Evolutionary conservation across 2,888 invertebrate genomes (phyloP).

Genomic region (Ganaspis brasiliensis): DNA sequence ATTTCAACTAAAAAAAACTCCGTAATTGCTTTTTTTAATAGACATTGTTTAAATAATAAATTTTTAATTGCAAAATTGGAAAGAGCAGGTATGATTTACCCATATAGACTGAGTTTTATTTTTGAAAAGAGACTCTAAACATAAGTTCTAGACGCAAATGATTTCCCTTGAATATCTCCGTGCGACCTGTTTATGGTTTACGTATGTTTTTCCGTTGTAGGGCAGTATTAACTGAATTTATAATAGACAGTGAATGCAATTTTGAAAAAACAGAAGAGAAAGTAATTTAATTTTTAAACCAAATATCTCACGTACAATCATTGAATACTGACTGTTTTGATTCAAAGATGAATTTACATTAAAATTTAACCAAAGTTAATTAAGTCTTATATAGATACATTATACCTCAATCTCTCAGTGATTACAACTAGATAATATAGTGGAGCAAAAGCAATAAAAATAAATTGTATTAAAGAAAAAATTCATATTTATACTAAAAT

Average conservation of each 20-base stretch:
- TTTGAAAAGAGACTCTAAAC: too few species aligned
- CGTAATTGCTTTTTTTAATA: too few species aligned
- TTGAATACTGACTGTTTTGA: not conserved
- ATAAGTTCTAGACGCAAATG: too few species aligned
- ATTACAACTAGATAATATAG: not conserved
- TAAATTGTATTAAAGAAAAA: not conserved
- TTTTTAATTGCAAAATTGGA: too few species aligned
- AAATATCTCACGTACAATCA: not conserved
- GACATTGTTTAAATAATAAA: too few species aligned
- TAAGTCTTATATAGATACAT: not conserved
- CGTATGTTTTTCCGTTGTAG: too few species aligned
- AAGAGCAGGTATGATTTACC: too few species aligned
- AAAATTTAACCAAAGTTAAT: not conserved
- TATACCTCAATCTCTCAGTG: conserved; percentile 12
- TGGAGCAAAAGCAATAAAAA: conserved; percentile 1
- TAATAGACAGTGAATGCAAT: not conserved
- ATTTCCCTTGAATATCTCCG: too few species aligned
- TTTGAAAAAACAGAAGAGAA: not conserved
- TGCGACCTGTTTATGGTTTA: too few species aligned
- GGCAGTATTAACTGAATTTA: not conserved
- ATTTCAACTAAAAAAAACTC: too few species aligned
- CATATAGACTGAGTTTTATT: too few species aligned
- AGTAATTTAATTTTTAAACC: not conserved
- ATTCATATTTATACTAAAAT: too few species aligned
- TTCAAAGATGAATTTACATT: not conserved